These are phyloP conservation scores for Apistogramma diplotaenia DNA, from an alignment of 2,113 vertebrate genomes.

Conservation along the genomic window DNA sequence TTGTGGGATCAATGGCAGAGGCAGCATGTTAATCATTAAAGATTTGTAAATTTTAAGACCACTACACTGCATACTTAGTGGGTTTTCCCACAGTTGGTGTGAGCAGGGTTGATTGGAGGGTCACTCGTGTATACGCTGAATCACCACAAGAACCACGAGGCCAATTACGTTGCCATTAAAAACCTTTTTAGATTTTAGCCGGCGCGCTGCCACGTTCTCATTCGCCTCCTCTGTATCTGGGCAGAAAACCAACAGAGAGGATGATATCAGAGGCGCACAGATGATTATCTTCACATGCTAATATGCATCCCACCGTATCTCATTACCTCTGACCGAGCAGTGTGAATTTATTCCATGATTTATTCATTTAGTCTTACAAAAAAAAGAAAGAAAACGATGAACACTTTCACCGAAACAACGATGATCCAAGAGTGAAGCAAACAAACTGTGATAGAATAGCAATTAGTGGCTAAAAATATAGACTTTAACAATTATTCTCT, in stretches of 20 bases:
- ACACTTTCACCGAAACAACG: not conserved
- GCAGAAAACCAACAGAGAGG: conserved; percentile 49
- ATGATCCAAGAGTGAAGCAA: not conserved
- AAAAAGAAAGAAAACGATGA: conserved; percentile 5
- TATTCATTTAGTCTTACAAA: conserved; percentile 39
- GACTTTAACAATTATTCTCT: not conserved
- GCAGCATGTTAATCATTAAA: not conserved
- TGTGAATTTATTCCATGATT: conserved; percentile 38
- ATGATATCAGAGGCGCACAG: conserved; percentile 17
- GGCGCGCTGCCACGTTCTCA: conserved; percentile 19
- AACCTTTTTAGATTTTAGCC: conserved; percentile 8
- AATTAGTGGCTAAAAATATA: not conserved
- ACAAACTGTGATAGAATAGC: not conserved
- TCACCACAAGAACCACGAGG: conserved; percentile 23
- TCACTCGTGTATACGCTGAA: not conserved
- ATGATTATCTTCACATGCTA: conserved; percentile 49
- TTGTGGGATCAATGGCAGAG: not conserved
- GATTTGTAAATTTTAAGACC: not conserved
- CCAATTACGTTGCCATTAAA: not conserved
- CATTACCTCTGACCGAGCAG: conserved; percentile 32
- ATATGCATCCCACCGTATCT: conserved; percentile 35
- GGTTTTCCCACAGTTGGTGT: not conserved
- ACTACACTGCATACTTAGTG: not conserved
- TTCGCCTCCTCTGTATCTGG: conserved; percentile 45
- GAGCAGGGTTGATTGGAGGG: not conserved